Base-by-base conservation (phyloP, 2,888 invertebrate species). In the Vanessa cardui region DNA sequence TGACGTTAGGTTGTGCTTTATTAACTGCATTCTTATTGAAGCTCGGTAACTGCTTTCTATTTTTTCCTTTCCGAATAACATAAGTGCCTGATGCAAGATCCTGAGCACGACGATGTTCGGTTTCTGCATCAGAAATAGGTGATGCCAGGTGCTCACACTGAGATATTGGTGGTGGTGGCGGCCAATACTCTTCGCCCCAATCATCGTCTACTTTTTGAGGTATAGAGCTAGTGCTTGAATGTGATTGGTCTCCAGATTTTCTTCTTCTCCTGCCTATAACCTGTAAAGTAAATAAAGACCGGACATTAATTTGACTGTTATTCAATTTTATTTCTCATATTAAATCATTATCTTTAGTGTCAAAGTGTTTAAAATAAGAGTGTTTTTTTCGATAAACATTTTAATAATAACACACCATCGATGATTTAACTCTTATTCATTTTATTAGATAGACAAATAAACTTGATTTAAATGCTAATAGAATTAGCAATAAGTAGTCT, bases 41-140 rank as follows among this genome's bases (percentile, higher is more conserved):
- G 73, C 94, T 94, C 5, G 94, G 94, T 75, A 96, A 84, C 63
- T 95, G 94, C 81, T 95, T 95, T 59, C 96, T 90, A 74, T 95
- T 95, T 79, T 96, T 94, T 60, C 96, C 96, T 72, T 96, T 95
- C 56, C 97, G 93, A 70, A 97, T 96, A 49, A 97, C 95, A 81
- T 97, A 97, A n/a, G 97, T 97, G 44, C 97, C 96, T 71, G 94
- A 87, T 4, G 88, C 85, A 52, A 88, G 76, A 71, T 90, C 91
- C 72, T 87, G 87, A 44, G 77, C 73, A 47, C 89, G 83, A 56
- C 92, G 84, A 20, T 79, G 77, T 66, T 93, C 92, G 9, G 83
- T 78, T 65, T 93, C 92, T 39, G 77, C 84, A 80, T 96, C 96
- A 7, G 96, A 96, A 74, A 94, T 94, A 6, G 96, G 95, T 0